Evolutionary conservation across 2,113 vertebrate species (phyloP), one percentile per base, ranked within the genome.

Genomic region (Galbula dea): DNA sequence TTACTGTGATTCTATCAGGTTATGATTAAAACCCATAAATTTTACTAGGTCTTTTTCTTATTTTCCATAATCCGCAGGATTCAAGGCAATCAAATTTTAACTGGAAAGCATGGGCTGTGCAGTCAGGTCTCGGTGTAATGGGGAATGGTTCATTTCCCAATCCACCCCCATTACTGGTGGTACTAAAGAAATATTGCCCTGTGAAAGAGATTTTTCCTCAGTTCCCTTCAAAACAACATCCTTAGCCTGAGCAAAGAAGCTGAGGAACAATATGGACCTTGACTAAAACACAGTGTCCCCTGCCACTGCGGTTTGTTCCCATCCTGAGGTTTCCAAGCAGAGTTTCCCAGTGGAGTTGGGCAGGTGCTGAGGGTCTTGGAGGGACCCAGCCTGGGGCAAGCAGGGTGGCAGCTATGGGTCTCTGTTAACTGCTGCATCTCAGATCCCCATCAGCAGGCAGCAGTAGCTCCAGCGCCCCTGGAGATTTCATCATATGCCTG

Each of bases 1-100:
- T 96, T 94, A 86, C 89, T 49, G 86, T 63, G 67, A 95, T 93
- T 93, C 91, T 62, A 82, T 92, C 13, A 5, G 63, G 91, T 93
- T 89, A 69, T 96, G 92, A 96, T 96, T 96, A 97, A 97, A 96
- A 80, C 22, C 34, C 86, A 94, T 95, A 94, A 90, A 94, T 96
- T 96, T 96, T 91, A 90, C 83, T 89, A 80, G 89, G 87, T 19
- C 68, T 91, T 92, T 93, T 95, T 91, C 80, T 93, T 82, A 83
- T 93, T 96, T 90, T 94, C 72, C 73, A 80, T 94, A 94, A 95
- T 96, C 90, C 10, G 6, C 78, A 62, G 83, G 79, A 94, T 91
- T 91, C 54, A 8, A 94, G 82, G 90, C 95, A 95, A 96, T 97
- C 93, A 96, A 89, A 88, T 85, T 93, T 93, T 93, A 90, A 93